Conservation (phyloP, 2,797 vertebrate genomes). For the Xiphorhynchus erythropygius region DNA sequence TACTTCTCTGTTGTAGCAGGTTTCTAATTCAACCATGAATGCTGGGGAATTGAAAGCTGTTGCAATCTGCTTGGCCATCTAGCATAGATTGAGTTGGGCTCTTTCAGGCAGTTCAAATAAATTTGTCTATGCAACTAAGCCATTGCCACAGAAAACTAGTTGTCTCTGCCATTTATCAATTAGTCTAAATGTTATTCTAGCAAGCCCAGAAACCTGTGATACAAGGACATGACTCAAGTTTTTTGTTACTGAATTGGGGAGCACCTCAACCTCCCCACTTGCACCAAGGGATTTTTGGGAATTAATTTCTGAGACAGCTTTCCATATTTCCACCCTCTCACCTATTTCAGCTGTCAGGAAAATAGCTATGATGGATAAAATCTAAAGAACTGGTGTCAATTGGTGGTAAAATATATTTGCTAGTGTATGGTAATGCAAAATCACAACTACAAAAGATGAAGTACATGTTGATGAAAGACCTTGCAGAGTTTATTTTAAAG, state of each 20-base stretch:
- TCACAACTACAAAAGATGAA: neutral
- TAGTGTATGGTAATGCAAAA: neutral
- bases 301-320: neutral
- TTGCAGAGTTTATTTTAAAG: neutral
- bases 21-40: neutral
- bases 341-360: neutral
- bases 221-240: neutral
- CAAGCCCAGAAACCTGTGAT: neutral
- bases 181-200: neutral
- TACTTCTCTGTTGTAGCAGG: neutral
- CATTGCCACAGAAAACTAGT: neutral
- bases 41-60: neutral
- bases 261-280: neutral
- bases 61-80: neutral
- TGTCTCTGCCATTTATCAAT: neutral
- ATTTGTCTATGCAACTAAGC: neutral
- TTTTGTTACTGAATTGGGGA: neutral
- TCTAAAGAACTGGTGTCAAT: neutral
- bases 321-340: neutral
- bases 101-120: neutral
- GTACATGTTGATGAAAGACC: neutral
- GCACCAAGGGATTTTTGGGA: neutral
- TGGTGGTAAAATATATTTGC: neutral
- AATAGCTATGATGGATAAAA: neutral
- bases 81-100: neutral